Evolutionary conservation across 2,113 vertebrate species (phyloP).

Genomic region (Varanus salvator): DNA sequence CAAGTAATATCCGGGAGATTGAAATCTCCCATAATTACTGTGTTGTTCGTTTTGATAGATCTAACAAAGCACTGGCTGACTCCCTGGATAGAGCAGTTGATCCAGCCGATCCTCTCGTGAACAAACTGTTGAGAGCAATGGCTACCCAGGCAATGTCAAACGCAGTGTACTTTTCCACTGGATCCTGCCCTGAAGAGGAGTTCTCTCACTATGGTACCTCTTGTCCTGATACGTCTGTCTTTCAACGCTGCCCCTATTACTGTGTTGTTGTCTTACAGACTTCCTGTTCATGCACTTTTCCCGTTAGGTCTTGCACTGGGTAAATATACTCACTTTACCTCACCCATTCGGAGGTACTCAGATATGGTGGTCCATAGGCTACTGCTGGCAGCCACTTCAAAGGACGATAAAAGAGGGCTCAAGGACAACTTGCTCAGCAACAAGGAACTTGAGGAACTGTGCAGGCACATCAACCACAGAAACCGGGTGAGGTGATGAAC

Average conservation of each 20-base stretch:
- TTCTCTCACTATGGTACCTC: slow-evolving; percentile 89
- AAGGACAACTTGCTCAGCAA: slow-evolving; percentile 68
- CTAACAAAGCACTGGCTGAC: slow-evolving; percentile 91
- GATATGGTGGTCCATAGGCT: slow-evolving; percentile 93
- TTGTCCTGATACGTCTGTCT: accelerated
- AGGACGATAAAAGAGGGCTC: slow-evolving; percentile 60
- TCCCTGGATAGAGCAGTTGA: slow-evolving; percentile 91
- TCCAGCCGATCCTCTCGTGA: slow-evolving; percentile 85
- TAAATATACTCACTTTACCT: slow-evolving; percentile 97
- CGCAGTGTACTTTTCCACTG: slow-evolving; percentile 92
- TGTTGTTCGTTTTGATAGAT: slow-evolving; percentile 72
- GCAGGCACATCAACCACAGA: slow-evolving; percentile 90
- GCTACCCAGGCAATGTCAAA: slow-evolving; percentile 96
- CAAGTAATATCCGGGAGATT: too few relatives aligned
- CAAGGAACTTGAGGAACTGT: slow-evolving; percentile 88
- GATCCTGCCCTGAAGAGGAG: slow-evolving; percentile 81
- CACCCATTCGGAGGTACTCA: slow-evolving; percentile 95
- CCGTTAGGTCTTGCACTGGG: slow-evolving; percentile 91
- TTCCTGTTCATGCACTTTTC: not conserved
- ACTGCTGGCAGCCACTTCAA: slow-evolving; percentile 79
- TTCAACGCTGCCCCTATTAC: not conserved
- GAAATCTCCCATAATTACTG: too few relatives aligned
- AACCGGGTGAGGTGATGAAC: slow-evolving; percentile 81
- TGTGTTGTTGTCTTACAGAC: accelerated
- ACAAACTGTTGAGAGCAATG: slow-evolving; percentile 89